Evolutionary conservation across 2,113 vertebrate genomes (phyloP).

Genomic region (Leuciscus idus): DNA sequence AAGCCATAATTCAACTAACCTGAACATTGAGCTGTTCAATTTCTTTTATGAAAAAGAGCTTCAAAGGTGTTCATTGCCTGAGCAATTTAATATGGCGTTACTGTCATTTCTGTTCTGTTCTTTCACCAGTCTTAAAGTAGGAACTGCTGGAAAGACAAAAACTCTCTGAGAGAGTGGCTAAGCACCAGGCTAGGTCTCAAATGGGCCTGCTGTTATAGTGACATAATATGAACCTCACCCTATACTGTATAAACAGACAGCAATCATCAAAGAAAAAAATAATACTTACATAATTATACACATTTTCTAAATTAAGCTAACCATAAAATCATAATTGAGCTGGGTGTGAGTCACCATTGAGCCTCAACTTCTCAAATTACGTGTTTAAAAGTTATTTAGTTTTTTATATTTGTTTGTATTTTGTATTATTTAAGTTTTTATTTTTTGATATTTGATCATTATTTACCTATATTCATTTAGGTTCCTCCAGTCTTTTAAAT

Average conservation of each 20-base stretch:
- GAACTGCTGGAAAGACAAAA: background rate
- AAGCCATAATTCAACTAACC: background rate
- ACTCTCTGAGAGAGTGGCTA: background rate
- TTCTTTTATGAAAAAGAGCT: conserved; percentile 5
- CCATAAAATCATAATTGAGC: background rate
- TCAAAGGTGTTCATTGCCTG: conserved; percentile 14
- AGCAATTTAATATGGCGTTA: background rate
- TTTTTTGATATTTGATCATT: background rate
- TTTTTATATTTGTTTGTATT: background rate
- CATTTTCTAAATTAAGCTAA: conserved; percentile 18
- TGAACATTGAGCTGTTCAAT: background rate
- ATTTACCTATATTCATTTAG: background rate
- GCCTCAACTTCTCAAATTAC: background rate
- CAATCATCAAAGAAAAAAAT: background rate
- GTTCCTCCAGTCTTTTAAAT: background rate
- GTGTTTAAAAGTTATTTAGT: background rate
- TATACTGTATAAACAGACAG: conserved; percentile 1
- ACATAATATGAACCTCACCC: conserved; percentile 7
- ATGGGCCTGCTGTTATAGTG: background rate
- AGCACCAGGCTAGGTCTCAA: background rate
- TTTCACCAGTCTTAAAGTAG: background rate
- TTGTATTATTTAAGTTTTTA: background rate
- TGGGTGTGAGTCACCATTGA: background rate
- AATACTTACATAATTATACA: conserved; percentile 16
- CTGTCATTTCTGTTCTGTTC: background rate